Base-by-base conservation (phyloP, 2,113 vertebrate species). In the Indicator maculatus region DNA sequence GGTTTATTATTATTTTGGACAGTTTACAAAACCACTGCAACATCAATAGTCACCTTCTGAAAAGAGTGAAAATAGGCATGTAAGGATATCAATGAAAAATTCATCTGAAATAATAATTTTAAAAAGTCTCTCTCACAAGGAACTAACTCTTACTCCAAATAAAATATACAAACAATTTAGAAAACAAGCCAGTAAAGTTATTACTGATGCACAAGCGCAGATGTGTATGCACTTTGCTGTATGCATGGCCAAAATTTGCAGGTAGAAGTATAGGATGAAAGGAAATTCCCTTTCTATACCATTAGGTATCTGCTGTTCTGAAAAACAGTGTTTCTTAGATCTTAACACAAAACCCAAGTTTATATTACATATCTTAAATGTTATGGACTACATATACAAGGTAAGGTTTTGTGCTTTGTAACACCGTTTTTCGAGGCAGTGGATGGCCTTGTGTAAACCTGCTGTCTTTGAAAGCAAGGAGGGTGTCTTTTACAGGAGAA, bases 11-110 rank as follows among this genome's bases (percentile, higher is more conserved):
- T 80, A 55, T 95, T 95, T 91, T 85, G 56, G 90, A 88, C 80
- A 83, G 86, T 96, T 96, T 93, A 81, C 45, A 83, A 90, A 94
- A 95, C 39, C 31, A 80, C 39, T 8, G 1, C 64, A 47, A 23
- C 27, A 28, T 53, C 33, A 38, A 55, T 10, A 79, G 77, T 71
- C 28, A 52, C 14, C 56, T 80, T 65, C 60, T 53, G 26, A 81
- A 82, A 88, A 50, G 14, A 52, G 19, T 76, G 27, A 80, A 81
- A 67, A 52, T 5, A 73, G 12, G 30, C 11, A 47, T 30, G 14
- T 19, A 60, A 61, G n/a, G 67, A 52, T 33, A 73, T 55, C 30
- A 66, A 44, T 21, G 39, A 66, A 66, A 45, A 38, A 63, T 23
- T 27, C 7, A 19, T 47, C 45, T 47, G 11, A 11, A n/a, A 30